A percentile compares a stretch with the other conserved stretches of the same genome.
Evolutionary conservation across 2,797 vertebrate genomes (phyloP).

Genomic region (Lacerta bilineata): DNA sequence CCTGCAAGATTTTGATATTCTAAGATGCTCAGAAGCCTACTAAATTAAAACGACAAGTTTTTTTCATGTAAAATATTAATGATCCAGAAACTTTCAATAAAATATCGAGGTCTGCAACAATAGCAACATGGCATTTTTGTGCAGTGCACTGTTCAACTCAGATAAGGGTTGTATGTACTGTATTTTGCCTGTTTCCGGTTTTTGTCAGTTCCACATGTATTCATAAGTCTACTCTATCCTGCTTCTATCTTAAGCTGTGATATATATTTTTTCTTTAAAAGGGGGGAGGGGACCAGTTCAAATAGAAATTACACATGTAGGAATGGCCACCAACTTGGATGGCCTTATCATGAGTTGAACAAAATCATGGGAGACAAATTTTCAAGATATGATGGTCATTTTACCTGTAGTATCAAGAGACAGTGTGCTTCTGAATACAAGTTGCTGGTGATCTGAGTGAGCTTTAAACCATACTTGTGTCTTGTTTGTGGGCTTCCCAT

Average conservation of each 20-base stretch:
- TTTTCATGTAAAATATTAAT: slow-evolving; percentile 39
- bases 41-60: slow-evolving; percentile 23
- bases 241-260: not conserved
- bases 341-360: no score
- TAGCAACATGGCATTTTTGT: not conserved
- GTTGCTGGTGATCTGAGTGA: no score
- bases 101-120: not conserved
- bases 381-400: no score
- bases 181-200: no score
- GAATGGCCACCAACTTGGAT: no score
- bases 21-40: slow-evolving; percentile 15
- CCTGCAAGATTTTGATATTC: slow-evolving; percentile 6
- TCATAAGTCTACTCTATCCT: not conserved
- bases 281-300: no score
- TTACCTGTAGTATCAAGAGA: no score
- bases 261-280: not conserved
- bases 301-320: no score
- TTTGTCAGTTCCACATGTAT: not conserved
- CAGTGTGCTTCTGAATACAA: no score
- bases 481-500: no score
- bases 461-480: no score
- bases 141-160: not conserved
- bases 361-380: no score
- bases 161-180: not conserved
- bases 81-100: slow-evolving; percentile 28